Evolutionary conservation across 2,888 invertebrate genomes (phyloP).

Genomic region (Eilema griseolum): DNA sequence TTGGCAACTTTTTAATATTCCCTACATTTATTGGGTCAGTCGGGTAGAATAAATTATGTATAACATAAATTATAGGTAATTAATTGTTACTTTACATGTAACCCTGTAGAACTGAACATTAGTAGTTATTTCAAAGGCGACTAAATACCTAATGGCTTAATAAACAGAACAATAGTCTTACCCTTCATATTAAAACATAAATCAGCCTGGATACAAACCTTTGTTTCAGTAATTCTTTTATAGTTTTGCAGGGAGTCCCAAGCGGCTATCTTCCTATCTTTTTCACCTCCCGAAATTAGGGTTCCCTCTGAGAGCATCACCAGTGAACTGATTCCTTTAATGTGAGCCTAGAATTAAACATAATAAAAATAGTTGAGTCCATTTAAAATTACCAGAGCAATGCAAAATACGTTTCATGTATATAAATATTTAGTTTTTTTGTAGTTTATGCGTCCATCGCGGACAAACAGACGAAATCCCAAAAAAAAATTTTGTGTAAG

Average conservation of each 20-base stretch:
- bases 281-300: constrained; percentile 95
- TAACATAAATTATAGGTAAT: not conserved
- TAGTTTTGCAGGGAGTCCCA: constrained; percentile 97
- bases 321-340: constrained; percentile 94
- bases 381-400: too few relatives aligned
- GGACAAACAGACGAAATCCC: too few relatives aligned
- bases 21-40: too few relatives aligned
- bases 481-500: too few relatives aligned
- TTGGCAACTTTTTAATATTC: too few relatives aligned
- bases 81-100: not conserved
- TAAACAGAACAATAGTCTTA: not conserved
- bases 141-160: not conserved
- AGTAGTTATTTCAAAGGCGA: not conserved
- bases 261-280: constrained; percentile 95
- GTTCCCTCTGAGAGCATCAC: constrained; percentile 97
- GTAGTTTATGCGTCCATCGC: too few relatives aligned
- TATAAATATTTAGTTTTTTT: too few relatives aligned
- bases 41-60: not conserved
- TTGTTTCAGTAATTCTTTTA: constrained; percentile 95
- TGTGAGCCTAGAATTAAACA: constrained; percentile 88
- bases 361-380: not conserved
- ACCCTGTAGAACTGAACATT: constrained; percentile 3
- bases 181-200: not conserved
- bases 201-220: constrained; percentile 82
- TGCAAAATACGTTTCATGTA: not conserved